Conservation (phyloP, 2,888 invertebrate genomes). For the Parasteatoda lunata region DNA sequence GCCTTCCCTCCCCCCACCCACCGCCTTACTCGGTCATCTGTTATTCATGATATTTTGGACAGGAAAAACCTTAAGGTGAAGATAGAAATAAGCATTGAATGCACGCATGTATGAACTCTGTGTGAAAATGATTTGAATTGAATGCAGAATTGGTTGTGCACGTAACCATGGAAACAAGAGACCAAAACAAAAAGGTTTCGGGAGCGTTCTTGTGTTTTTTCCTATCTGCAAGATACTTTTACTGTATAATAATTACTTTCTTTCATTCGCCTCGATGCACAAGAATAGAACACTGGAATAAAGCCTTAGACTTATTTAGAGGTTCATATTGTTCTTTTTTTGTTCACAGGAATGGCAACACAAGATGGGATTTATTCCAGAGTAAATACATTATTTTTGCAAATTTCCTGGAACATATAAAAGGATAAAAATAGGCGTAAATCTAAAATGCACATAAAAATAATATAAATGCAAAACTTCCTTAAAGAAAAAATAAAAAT, state of each 20-base stretch:
- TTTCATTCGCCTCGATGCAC: constrained; percentile 24
- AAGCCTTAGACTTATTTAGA: neutral
- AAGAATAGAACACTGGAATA: constrained; percentile 7
- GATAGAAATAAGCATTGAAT: constrained; percentile 39
- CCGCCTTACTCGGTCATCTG: constrained; percentile 53
- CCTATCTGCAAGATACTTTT: constrained; percentile 32
- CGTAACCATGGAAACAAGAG: constrained; percentile 43
- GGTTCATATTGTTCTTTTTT: neutral
- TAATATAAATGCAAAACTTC: no score
- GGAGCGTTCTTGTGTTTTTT: constrained; percentile 11
- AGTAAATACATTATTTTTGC: no score
- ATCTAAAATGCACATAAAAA: no score
- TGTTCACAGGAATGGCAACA: neutral
- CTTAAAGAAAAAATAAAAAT: no score
- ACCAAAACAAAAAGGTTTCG: constrained; percentile 55
- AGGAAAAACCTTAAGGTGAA: constrained; percentile 35
- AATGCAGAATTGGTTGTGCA: constrained; percentile 28
- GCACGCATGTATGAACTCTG: constrained; percentile 38
- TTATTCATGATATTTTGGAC: constrained; percentile 63
- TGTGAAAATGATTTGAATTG: constrained; percentile 39
- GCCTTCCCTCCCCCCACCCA: constrained; percentile 3
- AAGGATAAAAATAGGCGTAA: no score
- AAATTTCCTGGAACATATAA: no score
- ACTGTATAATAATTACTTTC: constrained; percentile 30
- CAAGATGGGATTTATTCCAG: no score